Evolutionary conservation across 2,888 invertebrate species (phyloP), one percentile per base, ranked within the genome.

Genomic region (Chydorus sphaericus): DNA sequence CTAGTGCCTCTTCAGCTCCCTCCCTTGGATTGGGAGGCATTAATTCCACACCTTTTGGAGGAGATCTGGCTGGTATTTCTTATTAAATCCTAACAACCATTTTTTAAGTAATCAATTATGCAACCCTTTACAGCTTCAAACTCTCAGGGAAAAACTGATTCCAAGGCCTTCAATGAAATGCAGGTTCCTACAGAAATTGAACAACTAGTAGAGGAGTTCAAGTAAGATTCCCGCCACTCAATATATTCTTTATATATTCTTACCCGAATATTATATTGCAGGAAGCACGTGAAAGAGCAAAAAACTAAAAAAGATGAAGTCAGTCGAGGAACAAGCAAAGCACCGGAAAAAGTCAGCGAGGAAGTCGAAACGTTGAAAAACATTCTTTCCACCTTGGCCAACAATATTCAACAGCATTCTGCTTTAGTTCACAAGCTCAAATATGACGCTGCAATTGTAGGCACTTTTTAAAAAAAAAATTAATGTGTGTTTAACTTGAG

Each of bases 281-380:
- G 77, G 62, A 79, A 79, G 57, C 83, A 85, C 68, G 84, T 91
- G 0, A 90, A 90, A 71, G 82, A 83, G 57, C 89, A 91, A 67
- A 91, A 91, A 69, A 74, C 77, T 0, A 73, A 83, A 33, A 82
- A 85, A 59, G 87, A 88, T 1, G 88, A 88, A 65, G 83, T 91
- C 48, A 82, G 87, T 63, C 73, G 85, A 55, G 80, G 79, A 63
- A 80, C 81, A 1, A 73, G 77, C 1, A 76, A 79, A 62, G 77
- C 80, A 10, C 72, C 81, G 61, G 71, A 73, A 58, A 77, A 77
- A 66, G 79, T 81, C 14, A 75, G 79, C 52, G 77, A 77, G 64
- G 80, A 82, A 63, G 77, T 77, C n/a, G 75, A 75, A 65, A 65
- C 75, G 1, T 65, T 82, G 7, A 76, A 75, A 66, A 76, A 77